Base-by-base conservation (phyloP, 2,797 vertebrate species). In the Pteronotus mesoamericanus region DNA sequence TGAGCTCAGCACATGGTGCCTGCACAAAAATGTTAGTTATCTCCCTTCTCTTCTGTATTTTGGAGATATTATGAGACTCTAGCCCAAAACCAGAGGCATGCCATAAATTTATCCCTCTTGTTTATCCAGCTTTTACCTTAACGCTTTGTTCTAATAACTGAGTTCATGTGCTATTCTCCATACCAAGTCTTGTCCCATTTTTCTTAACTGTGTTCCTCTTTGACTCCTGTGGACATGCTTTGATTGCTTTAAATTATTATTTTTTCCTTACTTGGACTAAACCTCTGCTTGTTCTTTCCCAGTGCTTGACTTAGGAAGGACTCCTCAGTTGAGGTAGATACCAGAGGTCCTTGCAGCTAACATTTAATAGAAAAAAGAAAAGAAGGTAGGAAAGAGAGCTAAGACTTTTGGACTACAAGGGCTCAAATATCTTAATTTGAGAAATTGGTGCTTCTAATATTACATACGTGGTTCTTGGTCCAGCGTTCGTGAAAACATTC, bases 161-260 rank as follows among this genome's bases (percentile, higher is more conserved):
- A 82, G n/a, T 18, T 68, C 7, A 37, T 34, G 3, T 78, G 9
- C 14, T 22, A 0, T 39, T 29, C 21, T 59, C 9, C 64, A 48
- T 1, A 61, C 0, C 3, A 57, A 64, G 7, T n/a, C 32, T 39
- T 55, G 4, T 69, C 10, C 16, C 5, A 4, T 10, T 46, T 75
- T 19, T 53, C 1, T 39, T 37, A 12, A 29, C 3, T 0, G 1
- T 15, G 3, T 77, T 32, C 22, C 2, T 78, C 1, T n/a, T 44
- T 24, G 16, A 55, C 22, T 9, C 3, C 6, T 18, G 74, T 69
- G 9, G 12, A 34, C 9, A 53, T 69, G 6, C 9, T 69, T n/a
- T 64, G 26, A 32, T 55, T 32, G 10, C 26, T 42, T 37, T 55
- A n/a, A 22, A 8, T 61, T 61, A 46, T 9, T 2, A 0, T 48